Base-by-base conservation (phyloP, 2,797 vertebrate species). In the Eulemur mongoz region DNA sequence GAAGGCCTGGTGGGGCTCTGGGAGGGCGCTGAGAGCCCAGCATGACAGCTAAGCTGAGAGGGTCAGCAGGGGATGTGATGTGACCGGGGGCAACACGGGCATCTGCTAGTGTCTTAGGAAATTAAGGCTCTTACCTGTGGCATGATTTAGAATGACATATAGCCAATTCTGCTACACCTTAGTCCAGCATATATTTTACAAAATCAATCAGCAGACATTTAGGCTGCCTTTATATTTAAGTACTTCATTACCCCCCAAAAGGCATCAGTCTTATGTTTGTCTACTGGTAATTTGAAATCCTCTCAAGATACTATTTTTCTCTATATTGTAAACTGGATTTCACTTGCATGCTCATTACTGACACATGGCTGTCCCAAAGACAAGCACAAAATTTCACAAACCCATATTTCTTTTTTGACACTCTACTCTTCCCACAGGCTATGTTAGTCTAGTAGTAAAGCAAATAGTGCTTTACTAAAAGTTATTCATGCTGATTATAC, bases 401-500 rank as follows among this genome's bases (percentile, higher is more conserved):
- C 12, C 13, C 72, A 6, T 88, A 67, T 84, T 92, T 95, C 69
- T 87, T 92, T 78, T 80, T 35, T 89, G 63, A 93, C 83, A 75
- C n/a, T 86, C 72, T 32, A 15, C 40, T 97, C 87, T 88, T 92
- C 67, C 76, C 87, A 85, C 81, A 54, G 67, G 69, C 89, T 78
- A 35, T 54, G 48, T 73, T 81, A 87, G n/a, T 91, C 65, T 81
- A 92, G 32, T 67, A 89, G 91, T 94, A 86, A 95, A 90, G 52
- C 72, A 95, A 96, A 97, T 12, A 92, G 27, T 84, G 35, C 57
- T 95, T 92, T 88, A 70, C 59, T 88, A 78, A 86, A 63, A 83
- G 32, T 72, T 96, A 76, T 83, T 80, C 45, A 81, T 72, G 52
- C 38, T 84, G 87, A 84, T 92, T 91, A 63, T 43, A 75, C n/a